A percentile compares a stretch with the other conserved stretches of the same genome.
Conservation (phyloP, 2,888 invertebrate genomes). For the Ornithoptera alexandrae region DNA sequence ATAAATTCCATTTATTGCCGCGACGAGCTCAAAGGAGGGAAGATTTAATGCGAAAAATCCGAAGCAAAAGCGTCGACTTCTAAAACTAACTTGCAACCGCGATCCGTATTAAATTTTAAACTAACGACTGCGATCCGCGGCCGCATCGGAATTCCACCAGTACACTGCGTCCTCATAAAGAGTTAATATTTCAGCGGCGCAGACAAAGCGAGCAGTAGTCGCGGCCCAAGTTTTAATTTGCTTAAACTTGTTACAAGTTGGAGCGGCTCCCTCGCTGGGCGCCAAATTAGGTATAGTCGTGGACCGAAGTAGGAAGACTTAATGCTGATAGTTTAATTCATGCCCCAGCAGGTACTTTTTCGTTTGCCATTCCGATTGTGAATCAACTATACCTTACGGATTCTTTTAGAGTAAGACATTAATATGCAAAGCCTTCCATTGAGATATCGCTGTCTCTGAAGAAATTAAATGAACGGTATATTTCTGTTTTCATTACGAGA, state of each 20-base stretch:
- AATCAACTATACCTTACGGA: slow-evolving; percentile 51
- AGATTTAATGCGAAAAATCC: slow-evolving; percentile 33
- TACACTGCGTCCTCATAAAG: slow-evolving; percentile 73
- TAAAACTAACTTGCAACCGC: slow-evolving; percentile 54
- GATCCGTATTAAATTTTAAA: slow-evolving; percentile 67
- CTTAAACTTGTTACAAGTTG: slow-evolving; percentile 78
- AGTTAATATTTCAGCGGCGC: slow-evolving; percentile 76
- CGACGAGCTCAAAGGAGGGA: slow-evolving; percentile 28
- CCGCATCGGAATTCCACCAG: slow-evolving; percentile 55
- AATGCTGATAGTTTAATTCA: slow-evolving; percentile 74
- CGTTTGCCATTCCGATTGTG: slow-evolving; percentile 44
- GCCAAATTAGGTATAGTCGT: slow-evolving; percentile 73
- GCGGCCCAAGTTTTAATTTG: slow-evolving; percentile 77
- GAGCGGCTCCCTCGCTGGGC: slow-evolving; percentile 73
- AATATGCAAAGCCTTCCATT: slow-evolving; percentile 16
- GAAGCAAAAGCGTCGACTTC: slow-evolving; percentile 43
- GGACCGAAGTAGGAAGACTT: slow-evolving; percentile 53
- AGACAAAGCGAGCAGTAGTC: slow-evolving; percentile 75
- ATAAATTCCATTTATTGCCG: slow-evolving; percentile 31
- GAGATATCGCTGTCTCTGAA: neutral
- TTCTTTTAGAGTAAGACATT: slow-evolving; percentile 35
- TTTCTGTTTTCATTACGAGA: neutral
- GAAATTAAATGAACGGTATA: neutral
- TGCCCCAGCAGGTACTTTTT: slow-evolving; percentile 54
- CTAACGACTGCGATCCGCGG: slow-evolving; percentile 60